Percentiles rank a stretch among this genome's conserved stretches.
phyloP scores from a whole-genome alignment of 1,140 invertebrate genomes.

The Aethina tumida region DNA sequence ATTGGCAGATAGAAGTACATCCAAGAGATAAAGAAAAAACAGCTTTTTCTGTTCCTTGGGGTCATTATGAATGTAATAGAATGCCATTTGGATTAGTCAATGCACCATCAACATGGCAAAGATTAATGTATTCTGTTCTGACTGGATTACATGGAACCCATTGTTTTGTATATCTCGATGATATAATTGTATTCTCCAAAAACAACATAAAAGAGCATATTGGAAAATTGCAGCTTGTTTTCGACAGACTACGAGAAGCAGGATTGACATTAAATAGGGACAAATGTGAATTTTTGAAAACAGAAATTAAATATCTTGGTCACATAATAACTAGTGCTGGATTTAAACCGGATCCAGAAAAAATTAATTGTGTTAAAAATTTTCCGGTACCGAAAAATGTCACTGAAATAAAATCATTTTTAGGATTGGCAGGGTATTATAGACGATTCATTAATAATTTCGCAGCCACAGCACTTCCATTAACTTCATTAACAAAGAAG shows the following conservation, averaged over 20 bases:
- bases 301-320: conserved; percentile 36
- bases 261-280: conserved; percentile 36
- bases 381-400: conserved; percentile 21
- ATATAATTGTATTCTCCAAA: conserved; percentile 17
- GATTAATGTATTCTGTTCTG: conserved; percentile 11
- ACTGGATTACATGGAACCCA: conserved; percentile 9
- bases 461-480: no score
- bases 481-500: no score
- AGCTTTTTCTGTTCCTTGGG: conserved; percentile 31
- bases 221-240: conserved; percentile 14
- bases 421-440: no score
- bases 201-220: conserved; percentile 24
- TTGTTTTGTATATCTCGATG: conserved; percentile 19
- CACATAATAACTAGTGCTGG: conserved; percentile 17
- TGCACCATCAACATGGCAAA: conserved; percentile 2
- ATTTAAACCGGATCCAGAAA: conserved; percentile 17
- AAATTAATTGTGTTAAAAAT: conserved; percentile 19
- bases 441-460: no score
- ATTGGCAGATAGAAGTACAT: conserved; percentile 37
- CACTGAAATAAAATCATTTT: conserved; percentile 25
- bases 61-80: conserved; percentile 34
- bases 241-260: conserved; percentile 26
- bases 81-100: conserved; percentile 36
- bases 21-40: conserved; percentile 35
- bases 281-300: conserved; percentile 37